Conservation (phyloP, 2,797 vertebrate genomes). For the Anguilla marmorata region DNA sequence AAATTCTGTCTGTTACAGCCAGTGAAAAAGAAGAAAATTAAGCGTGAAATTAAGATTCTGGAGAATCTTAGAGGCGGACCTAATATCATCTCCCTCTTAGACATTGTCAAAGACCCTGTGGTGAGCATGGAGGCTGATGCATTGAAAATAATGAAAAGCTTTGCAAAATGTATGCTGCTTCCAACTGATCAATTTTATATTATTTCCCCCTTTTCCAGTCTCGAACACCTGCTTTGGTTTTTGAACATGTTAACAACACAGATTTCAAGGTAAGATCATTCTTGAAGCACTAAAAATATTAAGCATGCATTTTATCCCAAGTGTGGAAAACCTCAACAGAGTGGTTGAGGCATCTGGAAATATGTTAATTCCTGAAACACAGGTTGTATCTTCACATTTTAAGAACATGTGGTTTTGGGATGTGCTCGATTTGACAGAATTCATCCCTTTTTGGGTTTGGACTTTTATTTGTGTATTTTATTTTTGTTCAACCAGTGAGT, state of each 20-base stretch:
- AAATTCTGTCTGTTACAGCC: conserved; percentile 68
- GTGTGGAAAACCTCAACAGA: background rate
- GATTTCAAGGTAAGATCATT: conserved; percentile 69
- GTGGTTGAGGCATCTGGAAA: background rate
- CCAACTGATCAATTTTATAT: background rate
- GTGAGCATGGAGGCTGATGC: conserved; percentile 62
- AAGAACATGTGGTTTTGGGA: background rate
- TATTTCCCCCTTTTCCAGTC: conserved; percentile 68
- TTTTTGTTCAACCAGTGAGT: background rate
- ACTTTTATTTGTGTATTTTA: background rate
- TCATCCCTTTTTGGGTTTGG: background rate
- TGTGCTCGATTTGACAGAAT: background rate
- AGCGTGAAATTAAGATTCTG: conserved; percentile 95
- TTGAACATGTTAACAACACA: conserved; percentile 79
- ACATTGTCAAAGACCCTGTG: conserved; percentile 94
- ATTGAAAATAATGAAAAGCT: conserved; percentile 1
- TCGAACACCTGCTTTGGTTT: conserved; percentile 73
- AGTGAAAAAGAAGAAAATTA: conserved; percentile 98
- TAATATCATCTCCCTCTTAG: conserved; percentile 91
- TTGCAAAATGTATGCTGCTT: background rate
- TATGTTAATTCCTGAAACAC: background rate
- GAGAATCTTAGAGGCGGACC: conserved; percentile 93
- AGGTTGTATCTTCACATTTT: background rate
- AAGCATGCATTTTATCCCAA: background rate
- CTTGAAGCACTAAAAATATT: background rate